phyloP scores from a whole-genome alignment of 2,888 invertebrate species.

The Chaetogeoica ovagalla region DNA sequence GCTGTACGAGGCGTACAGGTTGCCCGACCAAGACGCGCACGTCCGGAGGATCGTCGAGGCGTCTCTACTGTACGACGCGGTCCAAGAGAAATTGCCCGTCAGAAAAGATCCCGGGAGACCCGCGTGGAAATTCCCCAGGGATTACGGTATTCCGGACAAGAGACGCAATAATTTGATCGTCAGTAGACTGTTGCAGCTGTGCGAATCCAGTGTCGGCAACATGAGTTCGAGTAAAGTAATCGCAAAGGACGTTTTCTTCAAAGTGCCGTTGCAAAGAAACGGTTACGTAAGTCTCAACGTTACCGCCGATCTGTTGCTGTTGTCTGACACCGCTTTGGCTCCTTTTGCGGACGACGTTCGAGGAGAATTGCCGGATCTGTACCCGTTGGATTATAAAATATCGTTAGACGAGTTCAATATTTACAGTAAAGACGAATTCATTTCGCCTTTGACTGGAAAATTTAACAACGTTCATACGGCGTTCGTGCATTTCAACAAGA shows the following conservation, averaged over 20 bases:
- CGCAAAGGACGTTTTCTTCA: slow-evolving; percentile 54
- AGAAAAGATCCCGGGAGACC: slow-evolving; percentile 72
- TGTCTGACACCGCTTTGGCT: slow-evolving; percentile 67
- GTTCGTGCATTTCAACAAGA: slow-evolving; percentile 70
- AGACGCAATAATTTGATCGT: slow-evolving; percentile 69
- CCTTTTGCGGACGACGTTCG: slow-evolving; percentile 61
- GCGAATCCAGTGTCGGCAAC: slow-evolving; percentile 62
- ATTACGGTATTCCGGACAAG: slow-evolving; percentile 73
- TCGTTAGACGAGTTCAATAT: slow-evolving; percentile 69
- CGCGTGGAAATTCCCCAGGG: slow-evolving; percentile 71
- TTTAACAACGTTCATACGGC: slow-evolving; percentile 71
- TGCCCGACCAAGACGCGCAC: slow-evolving; percentile 60
- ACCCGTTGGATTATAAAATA: slow-evolving; percentile 75
- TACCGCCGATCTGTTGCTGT: slow-evolving; percentile 69
- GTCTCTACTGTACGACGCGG: slow-evolving; percentile 71
- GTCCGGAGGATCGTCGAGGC: slow-evolving; percentile 62
- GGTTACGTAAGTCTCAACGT: slow-evolving; percentile 67
- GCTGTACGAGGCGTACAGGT: slow-evolving; percentile 50
- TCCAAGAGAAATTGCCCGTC: slow-evolving; percentile 77
- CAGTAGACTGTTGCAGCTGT: slow-evolving; percentile 60
- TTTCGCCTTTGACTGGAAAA: slow-evolving; percentile 64
- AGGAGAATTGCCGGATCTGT: slow-evolving; percentile 69
- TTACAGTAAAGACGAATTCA: slow-evolving; percentile 65
- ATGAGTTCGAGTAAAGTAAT: slow-evolving; percentile 46
- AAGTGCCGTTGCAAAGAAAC: slow-evolving; percentile 54